Evolutionary conservation across 2,888 invertebrate species (phyloP).

Genomic region (Aspidiotus rigidus): DNA sequence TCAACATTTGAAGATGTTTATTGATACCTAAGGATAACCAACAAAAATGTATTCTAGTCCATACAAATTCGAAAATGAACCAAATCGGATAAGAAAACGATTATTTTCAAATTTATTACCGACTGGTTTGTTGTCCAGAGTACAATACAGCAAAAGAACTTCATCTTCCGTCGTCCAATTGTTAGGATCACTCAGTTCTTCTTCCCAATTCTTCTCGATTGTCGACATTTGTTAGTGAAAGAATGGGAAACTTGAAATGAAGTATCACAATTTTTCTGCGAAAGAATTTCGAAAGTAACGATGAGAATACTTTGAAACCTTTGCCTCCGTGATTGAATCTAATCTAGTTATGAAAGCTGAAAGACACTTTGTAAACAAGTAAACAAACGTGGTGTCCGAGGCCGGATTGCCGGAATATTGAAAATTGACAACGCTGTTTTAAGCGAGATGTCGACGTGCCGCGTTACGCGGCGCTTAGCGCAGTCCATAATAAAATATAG

Average conservation of each 20-base stretch:
- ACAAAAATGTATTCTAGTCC: background rate
- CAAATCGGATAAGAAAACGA: background rate
- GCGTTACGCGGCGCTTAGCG: no score
- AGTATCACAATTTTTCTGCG: background rate
- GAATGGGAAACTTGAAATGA: background rate
- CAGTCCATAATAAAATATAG: no score
- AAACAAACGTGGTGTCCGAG: no score
- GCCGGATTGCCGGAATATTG: no score
- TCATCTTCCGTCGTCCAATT: conserved; percentile 28
- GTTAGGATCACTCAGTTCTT: conserved; percentile 16
- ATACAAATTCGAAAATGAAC: background rate
- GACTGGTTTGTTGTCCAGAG: conserved; percentile 25
- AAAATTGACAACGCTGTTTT: no score
- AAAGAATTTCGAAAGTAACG: background rate
- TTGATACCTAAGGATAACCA: conserved; percentile 3
- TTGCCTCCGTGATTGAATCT: no score
- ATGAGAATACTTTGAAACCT: no score
- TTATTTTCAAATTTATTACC: conserved; percentile 1
- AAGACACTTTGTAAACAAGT: no score
- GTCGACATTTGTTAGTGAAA: background rate
- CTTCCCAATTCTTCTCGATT: conserved; percentile 13
- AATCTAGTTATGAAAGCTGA: no score
- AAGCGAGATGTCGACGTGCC: no score
- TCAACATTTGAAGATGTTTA: conserved; percentile 27
- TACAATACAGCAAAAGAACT: conserved; percentile 18